Conservation (phyloP, 2,888 invertebrate genomes). For the Gari tellinella region DNA sequence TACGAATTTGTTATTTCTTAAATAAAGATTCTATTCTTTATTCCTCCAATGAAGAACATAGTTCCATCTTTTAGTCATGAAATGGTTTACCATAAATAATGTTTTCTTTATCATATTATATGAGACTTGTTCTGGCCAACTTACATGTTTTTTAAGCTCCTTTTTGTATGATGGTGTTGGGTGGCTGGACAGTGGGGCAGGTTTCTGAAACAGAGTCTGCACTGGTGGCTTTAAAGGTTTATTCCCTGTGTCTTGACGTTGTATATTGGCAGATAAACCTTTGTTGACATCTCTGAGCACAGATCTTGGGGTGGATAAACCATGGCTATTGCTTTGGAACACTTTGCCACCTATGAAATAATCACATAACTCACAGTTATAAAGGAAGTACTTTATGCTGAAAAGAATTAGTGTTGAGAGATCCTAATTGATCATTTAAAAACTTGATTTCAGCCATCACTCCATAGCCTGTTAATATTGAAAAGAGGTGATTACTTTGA, state of each 20-base stretch:
- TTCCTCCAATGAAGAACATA: too few relatives aligned
- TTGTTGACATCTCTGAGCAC: constrained; percentile 67
- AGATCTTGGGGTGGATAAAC: constrained; percentile 61
- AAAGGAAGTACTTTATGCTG: too few relatives aligned
- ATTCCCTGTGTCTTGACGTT: constrained; percentile 5
- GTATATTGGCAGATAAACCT: constrained; percentile 14
- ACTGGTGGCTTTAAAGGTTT: constrained; percentile 14
- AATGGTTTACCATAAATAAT: neutral
- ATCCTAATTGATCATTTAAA: too few relatives aligned
- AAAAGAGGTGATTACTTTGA: too few relatives aligned
- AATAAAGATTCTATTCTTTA: too few relatives aligned
- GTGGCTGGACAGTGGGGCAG: neutral
- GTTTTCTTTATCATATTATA: neutral
- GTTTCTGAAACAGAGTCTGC: constrained; percentile 30
- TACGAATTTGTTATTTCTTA: too few relatives aligned
- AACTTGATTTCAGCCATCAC: too few relatives aligned
- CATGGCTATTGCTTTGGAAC: constrained; percentile 3
- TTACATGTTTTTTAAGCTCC: constrained; percentile 21
- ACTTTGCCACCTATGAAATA: constrained; percentile 1
- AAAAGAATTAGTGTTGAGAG: too few relatives aligned
- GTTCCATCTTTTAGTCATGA: neutral
- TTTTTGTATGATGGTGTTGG: constrained; percentile 4
- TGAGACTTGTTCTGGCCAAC: neutral
- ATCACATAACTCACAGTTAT: too few relatives aligned
- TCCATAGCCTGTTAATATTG: too few relatives aligned